Conservation (phyloP, 23 tunicate species). For the Halocynthia roretzi region DNA sequence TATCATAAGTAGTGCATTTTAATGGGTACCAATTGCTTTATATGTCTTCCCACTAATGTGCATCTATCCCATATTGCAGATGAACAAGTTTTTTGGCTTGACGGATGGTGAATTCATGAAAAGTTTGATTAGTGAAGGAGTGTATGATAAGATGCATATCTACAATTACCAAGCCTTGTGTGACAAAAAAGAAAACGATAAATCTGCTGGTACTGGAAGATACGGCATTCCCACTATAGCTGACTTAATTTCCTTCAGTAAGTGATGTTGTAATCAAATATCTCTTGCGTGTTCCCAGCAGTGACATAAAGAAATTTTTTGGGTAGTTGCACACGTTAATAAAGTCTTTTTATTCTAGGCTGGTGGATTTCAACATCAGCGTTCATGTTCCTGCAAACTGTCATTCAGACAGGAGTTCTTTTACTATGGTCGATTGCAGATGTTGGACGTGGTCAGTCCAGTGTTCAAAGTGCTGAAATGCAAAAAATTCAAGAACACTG, state of each 20-base stretch:
- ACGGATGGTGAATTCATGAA: constrained; percentile 52
- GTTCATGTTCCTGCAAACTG: constrained; percentile 5
- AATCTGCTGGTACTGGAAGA: constrained; percentile 16
- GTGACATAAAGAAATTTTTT: neutral
- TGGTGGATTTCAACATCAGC: constrained; percentile 36
- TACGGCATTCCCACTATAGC: constrained; percentile 30
- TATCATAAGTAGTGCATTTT: no score
- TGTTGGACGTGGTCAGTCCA: constrained; percentile 1
- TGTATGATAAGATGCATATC: constrained; percentile 19
- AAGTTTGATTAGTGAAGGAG: constrained; percentile 16
- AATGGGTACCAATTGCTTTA: neutral
- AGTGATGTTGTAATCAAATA: neutral
- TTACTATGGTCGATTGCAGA: neutral
- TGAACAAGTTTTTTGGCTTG: constrained; percentile 51
- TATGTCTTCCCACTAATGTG: neutral
- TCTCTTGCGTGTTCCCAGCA: neutral
- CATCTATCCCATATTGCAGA: constrained; percentile 7
- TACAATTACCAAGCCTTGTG: constrained; percentile 61
- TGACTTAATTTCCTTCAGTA: constrained; percentile 27
- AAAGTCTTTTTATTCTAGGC: constrained; percentile 8
- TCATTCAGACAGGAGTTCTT: neutral
- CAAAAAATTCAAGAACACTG: constrained; percentile 8
- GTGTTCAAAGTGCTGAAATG: neutral
- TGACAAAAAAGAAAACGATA: constrained; percentile 14
- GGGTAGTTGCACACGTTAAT: neutral